These are phyloP conservation scores for Neodiprion fabricii DNA, from an alignment of 1,140 invertebrate genomes.

Conservation along the genomic window DNA sequence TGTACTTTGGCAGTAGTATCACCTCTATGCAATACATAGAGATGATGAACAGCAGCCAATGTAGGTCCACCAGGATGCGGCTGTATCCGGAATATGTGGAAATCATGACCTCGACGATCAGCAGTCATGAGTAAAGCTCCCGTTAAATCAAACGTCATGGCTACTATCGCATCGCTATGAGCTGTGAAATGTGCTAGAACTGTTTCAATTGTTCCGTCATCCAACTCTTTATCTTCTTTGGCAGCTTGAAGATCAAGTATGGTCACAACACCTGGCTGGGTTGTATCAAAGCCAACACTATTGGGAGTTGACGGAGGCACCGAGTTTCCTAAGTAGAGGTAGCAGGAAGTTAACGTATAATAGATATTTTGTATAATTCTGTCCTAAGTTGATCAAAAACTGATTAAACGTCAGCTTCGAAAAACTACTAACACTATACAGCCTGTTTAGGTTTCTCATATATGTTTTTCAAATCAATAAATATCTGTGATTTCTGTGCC, in stretches of 20 bases:
- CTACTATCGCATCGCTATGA: constrained; percentile 89
- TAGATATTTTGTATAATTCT: not conserved
- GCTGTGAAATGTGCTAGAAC: constrained; percentile 94
- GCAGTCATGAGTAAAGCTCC: constrained; percentile 92
- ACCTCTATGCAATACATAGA: constrained; percentile 92
- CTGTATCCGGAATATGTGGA: constrained; percentile 94
- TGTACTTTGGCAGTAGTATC: constrained; percentile 84
- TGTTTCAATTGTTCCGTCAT: constrained; percentile 65
- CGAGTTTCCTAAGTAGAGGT: constrained; percentile 36
- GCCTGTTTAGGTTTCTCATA: too few species aligned
- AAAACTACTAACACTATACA: too few species aligned
- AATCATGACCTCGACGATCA: constrained; percentile 93
- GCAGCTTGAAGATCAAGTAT: constrained; percentile 80
- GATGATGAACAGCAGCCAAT: constrained; percentile 91
- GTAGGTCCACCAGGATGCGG: constrained; percentile 89
- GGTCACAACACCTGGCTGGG: constrained; percentile 85
- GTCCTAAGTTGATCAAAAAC: not conserved
- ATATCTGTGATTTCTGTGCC: too few species aligned
- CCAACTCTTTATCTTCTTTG: constrained; percentile 65
- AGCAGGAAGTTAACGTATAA: not conserved
- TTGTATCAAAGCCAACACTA: constrained; percentile 58
- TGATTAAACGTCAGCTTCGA: too few species aligned
- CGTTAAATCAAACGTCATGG: constrained; percentile 90
- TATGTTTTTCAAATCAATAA: too few species aligned
- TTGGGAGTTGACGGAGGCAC: constrained; percentile 51